phyloP scores from a whole-genome alignment of 2,797 vertebrate species.

The Psittacula derbiana region DNA sequence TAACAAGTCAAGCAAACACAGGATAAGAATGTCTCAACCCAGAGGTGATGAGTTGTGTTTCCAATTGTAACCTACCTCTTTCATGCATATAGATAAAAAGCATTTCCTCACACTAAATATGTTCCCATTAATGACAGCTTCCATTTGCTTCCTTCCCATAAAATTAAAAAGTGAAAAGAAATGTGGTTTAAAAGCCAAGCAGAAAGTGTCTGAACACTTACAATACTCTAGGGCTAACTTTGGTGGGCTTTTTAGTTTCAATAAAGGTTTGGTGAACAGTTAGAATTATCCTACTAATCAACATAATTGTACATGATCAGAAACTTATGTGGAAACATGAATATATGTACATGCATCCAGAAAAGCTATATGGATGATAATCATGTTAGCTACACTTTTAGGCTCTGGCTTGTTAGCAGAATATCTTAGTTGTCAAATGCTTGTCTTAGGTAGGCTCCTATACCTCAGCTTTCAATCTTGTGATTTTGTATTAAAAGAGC shows the following conservation, averaged over 20 bases:
- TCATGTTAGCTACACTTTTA: background rate
- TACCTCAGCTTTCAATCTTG: background rate
- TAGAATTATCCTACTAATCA: background rate
- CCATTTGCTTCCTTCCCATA: background rate
- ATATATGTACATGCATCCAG: background rate
- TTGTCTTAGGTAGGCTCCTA: background rate
- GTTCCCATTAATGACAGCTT: background rate
- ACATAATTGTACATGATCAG: background rate
- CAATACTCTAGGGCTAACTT: background rate
- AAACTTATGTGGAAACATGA: background rate
- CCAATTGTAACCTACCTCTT: background rate
- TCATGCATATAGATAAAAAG: background rate
- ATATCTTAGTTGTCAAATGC: background rate
- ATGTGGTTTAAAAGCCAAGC: background rate
- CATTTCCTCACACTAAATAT: background rate
- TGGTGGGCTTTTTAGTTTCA: slow-evolving; percentile 1
- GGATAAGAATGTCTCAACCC: background rate
- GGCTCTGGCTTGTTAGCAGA: background rate
- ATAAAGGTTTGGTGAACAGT: slow-evolving; percentile 2
- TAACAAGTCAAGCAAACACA: background rate
- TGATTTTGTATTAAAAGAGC: background rate
- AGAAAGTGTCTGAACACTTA: background rate
- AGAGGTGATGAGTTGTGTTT: background rate
- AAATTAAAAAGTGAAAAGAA: slow-evolving; percentile 14
- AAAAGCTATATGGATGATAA: background rate